These are phyloP conservation scores for Platysteira castanea DNA, from an alignment of 2,113 vertebrate genomes.

Conservation along the genomic window DNA sequence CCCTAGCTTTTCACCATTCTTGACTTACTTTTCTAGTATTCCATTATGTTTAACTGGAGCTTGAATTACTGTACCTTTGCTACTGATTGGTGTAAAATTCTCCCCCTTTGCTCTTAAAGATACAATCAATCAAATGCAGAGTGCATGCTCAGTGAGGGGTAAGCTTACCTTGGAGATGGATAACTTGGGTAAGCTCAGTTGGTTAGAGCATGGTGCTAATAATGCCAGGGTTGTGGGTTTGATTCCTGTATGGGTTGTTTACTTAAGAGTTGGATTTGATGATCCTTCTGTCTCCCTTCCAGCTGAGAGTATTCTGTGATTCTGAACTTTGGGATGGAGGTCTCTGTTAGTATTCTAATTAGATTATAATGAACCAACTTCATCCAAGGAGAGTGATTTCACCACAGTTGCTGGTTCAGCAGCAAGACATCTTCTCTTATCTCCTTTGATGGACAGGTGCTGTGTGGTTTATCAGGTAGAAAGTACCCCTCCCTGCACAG, in stretches of 20 bases:
- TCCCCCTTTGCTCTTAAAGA: background rate
- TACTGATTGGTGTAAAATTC: background rate
- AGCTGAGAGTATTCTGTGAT: background rate
- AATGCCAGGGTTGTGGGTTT: background rate
- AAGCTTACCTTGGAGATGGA: background rate
- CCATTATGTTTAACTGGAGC: background rate
- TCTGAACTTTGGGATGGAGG: background rate
- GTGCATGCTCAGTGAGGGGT: rapidly evolving
- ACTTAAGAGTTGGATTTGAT: background rate
- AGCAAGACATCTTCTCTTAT: background rate
- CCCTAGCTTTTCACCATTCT: background rate
- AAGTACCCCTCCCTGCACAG: no score
- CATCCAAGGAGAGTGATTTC: background rate
- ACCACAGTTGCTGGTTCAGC: background rate
- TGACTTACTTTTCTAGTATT: background rate
- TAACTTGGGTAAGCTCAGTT: background rate
- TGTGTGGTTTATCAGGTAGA: no score
- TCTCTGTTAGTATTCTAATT: background rate
- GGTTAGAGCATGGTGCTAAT: background rate
- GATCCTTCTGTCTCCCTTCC: background rate
- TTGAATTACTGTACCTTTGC: background rate
- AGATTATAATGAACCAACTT: background rate
- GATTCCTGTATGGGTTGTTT: background rate
- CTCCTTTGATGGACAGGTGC: no score
- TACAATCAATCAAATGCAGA: background rate